Evolutionary conservation across 2,113 vertebrate species (phyloP), one percentile per base, ranked within the genome.

Genomic region (Charadrius vociferus): DNA sequence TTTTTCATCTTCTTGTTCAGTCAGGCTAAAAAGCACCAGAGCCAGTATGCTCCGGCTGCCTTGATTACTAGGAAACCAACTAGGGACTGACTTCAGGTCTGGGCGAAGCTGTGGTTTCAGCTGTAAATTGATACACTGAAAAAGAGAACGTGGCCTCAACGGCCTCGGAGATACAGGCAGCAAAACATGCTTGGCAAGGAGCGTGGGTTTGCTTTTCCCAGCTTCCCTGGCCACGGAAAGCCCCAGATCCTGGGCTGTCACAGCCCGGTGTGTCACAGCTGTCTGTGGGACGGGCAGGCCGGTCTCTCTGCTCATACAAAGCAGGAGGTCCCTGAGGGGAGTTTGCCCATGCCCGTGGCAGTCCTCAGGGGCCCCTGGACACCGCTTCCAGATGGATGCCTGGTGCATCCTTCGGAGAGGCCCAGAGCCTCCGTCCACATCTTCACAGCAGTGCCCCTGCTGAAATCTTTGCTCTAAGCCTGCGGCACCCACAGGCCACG

Each of bases 331-430:
- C 39, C 56, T 0, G 0, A 9, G 43, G 68, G 72, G 49, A 29
- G 30, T 39, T 30, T 41, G 58, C 34, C 21, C 12, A 0, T 2
- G 26, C 21, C 6, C 8, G 1, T 4, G 39, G 55, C 39, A 0
- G 0, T 36, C 20, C 27, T 30, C 41, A 34, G 0, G 2, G n/a
- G 39, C 50, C 23, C 9, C 9, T 13, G 18, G 59, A 14, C 43
- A 5, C 39, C 7, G 19, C 7, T 78, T 30, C 61, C 52, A 10
- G 34, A n/a, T 13, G 0, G 0, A 16, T 59, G 85, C 49, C 47
- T 1, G 0, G 39, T 0, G 2, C 59, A 10, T 53, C 39, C 30
- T 52, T 68, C 0, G 0, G 45, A 52, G 66, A 14, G 34, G 18
- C 59, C 55, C 22, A 13, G 56, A 43, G 75, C 43, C 66, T 88